Percentiles rank a stretch among this genome's conserved stretches.
These are phyloP conservation scores for Sebastes flavidus DNA, from an alignment of 2,797 vertebrate genomes.

Conservation along the genomic window DNA sequence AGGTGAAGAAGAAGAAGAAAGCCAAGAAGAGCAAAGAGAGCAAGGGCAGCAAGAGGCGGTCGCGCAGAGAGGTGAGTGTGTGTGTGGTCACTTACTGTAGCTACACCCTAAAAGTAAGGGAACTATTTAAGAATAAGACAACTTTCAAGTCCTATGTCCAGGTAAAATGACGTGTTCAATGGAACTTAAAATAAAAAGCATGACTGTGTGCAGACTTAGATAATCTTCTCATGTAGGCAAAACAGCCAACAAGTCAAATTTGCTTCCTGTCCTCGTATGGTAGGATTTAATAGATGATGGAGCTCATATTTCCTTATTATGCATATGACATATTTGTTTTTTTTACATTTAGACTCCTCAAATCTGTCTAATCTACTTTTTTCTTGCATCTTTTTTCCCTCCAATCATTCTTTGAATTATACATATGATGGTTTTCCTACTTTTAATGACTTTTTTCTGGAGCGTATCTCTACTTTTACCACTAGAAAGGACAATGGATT, in stretches of 20 bases:
- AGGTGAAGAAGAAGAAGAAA: slow-evolving; percentile 99
- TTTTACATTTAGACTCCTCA: neutral
- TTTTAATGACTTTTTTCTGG: neutral
- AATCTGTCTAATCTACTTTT: neutral
- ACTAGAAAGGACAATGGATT: neutral
- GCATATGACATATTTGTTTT: too few relatives aligned
- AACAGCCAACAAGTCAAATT: neutral
- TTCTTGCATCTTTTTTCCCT: too few relatives aligned
- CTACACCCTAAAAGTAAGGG: neutral
- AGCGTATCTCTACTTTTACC: neutral
- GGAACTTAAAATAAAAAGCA: too few relatives aligned
- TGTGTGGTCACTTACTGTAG: neutral
- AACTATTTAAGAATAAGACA: neutral
- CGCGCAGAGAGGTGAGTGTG: slow-evolving; percentile 90
- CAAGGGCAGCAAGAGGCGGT: slow-evolving; percentile 94
- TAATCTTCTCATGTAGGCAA: neutral
- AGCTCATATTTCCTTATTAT: neutral
- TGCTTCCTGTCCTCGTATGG: neutral
- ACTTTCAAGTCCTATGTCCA: neutral
- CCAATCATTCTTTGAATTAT: neutral
- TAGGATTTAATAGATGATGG: neutral
- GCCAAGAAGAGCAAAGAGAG: slow-evolving; percentile 95
- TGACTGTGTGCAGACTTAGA: neutral
- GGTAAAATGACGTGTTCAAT: neutral
- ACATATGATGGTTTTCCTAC: too few relatives aligned